Evolutionary conservation across 1,140 invertebrate genomes (phyloP), one percentile per base, ranked within the genome.

Genomic region (Sitophilus oryzae): DNA sequence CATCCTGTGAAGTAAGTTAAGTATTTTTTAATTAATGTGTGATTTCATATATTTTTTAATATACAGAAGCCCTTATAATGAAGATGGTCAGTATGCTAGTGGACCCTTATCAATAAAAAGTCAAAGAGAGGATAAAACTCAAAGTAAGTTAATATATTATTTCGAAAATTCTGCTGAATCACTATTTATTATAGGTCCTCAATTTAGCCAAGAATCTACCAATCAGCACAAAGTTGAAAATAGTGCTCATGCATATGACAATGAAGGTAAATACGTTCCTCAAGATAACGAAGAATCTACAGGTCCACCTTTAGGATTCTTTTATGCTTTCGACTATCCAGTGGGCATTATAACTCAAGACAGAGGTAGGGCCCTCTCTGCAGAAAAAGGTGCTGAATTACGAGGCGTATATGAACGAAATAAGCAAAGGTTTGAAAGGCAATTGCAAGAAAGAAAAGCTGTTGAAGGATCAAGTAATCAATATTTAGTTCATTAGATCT

Each of bases 261-360:
- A 50, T 19, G 48, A 40, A 30, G 56, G 57, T 15, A 47, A 64
- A 47, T 60, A 65, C 43, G n/a, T 62, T 30, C 53, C 55, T 1
- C 61, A 61, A 34, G 52, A 63, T 42, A 60, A 61, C 37, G 72
- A 74, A 60, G 73, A 76, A 61, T 46, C 56, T 62, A 62, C 56
- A 56, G 80, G 81, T n/a, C 79, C 80, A 21, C 81, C 82, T 30
- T 77, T 77, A 66, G 82, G 81, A 45, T 83, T 83, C 73, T 83
- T 80, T 74, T 83, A 83, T 65, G 77, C 74, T 52, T 81, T 79
- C 70, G 77, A 79, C 56, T 83, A 83, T 67, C 80, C 81, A 23
- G 80, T 81, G 8, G 80, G 76, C 41, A 75, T 78, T 46, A 76
- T 79, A 34, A 73, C 74, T 4, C 66, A 72, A 18, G 78, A 79